Evolutionary conservation across 2,888 invertebrate genomes (phyloP), one percentile per base, ranked within the genome.

Genomic region (Mylabris sibirica): DNA sequence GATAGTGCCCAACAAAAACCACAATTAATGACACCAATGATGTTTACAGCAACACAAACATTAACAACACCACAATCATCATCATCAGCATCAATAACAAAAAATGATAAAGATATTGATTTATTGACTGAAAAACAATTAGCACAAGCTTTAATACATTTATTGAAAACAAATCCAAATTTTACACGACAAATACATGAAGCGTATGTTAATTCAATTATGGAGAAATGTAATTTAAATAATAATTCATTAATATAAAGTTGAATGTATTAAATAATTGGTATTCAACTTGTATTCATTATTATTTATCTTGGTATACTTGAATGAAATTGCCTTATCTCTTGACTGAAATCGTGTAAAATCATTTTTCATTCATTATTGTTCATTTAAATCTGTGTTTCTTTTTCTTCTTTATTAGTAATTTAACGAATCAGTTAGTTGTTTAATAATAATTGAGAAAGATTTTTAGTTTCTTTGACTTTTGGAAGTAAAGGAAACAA

Each of bases 111-210:
- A 53, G 53, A 53, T 17, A 87, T 91, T 1, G 93, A 94, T 83
- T 94, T 95, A 17, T 87, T 97, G 63, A 96, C 95, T 59, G 92
- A 92, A 83, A 93, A 94, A 81, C 97, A 97, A 84, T 88, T 97
- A 70, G 90, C 94, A 41, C 96, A 97, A 86, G 96, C 97, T 34
- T 91, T 97, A 81, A 91, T 92, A 78, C 93, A 96, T 86, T 88
- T 97, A 68, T 87, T 97, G 68, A 93, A 94, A 86, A 93, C 93
- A 85, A 96, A 97, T 84, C 89, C 92, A 38, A 93, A 94, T 76
- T 97, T 97, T 86, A 90, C 96, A 41, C 92, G 91, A 81, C 95
- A 94, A 84, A 87, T 97, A 72, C 96, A 97, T 82, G 95, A 97
- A 86, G 97, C 95, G 65, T 97, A 97, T 83, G 92, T 96, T 20